Base-by-base conservation (phyloP, 1,140 invertebrate species). In the Ceratosolen solmsi region DNA sequence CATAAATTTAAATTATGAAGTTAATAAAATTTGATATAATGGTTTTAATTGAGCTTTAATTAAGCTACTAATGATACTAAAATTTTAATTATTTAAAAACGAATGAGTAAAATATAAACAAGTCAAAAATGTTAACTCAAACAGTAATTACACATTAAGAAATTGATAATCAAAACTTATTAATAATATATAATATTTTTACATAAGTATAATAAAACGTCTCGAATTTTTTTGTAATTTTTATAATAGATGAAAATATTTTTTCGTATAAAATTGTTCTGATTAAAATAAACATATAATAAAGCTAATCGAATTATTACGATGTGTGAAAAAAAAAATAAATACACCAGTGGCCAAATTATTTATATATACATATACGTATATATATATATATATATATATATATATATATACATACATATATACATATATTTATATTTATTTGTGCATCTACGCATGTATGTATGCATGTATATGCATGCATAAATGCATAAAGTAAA, bases 321-420 rank as follows among this genome's bases (percentile, higher is more conserved):
- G 58, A 79, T 25, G 2, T 36, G 36, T 2, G 27, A 36, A 20
- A 33, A 49, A 63, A 27, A 78, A 33, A 63, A 79, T 38, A 71
- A 70, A 76, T 70, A 17, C n/a, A n/a, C n/a, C 46, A 82, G 80
- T 82, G 80, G 73, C 80, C 80, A 82, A 82, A 82, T 76, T 2
- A 65, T 65, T 74, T 80, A 65, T 79, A 79, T 33, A 46, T 77
- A 22, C 20, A 22, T 65, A n/a, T n/a, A n/a, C n/a, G n/a, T n/a
- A n/a, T n/a, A n/a, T n/a, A n/a, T n/a, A n/a, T n/a, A n/a, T n/a
- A n/a, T n/a, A n/a, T n/a, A n/a, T n/a, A n/a, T n/a, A n/a, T n/a
- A n/a, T n/a, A n/a, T n/a, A n/a, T n/a, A n/a, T n/a, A n/a, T n/a
- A n/a, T n/a, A n/a, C n/a, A n/a, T n/a, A n/a, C n/a, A n/a, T n/a